Percentiles rank a stretch among this genome's conserved stretches.
These are phyloP conservation scores for Nesidiocoris tenuis DNA, from an alignment of 2,888 invertebrate genomes.

Conservation along the genomic window DNA sequence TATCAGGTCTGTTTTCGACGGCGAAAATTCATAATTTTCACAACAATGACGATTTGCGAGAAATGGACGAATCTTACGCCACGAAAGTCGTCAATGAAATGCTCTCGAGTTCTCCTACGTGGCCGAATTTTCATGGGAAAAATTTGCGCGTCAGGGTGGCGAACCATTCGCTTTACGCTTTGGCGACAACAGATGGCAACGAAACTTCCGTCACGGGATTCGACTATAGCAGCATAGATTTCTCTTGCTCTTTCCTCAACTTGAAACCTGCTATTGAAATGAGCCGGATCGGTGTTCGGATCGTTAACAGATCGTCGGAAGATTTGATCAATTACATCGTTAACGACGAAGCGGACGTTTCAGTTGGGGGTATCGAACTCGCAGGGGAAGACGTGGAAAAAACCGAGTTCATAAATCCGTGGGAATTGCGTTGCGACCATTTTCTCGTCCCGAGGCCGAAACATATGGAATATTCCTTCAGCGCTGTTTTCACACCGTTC, in stretches of 20 bases:
- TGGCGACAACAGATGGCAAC: neutral
- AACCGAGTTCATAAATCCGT: neutral
- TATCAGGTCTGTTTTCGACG: neutral
- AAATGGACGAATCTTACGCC: neutral
- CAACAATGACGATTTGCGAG: neutral
- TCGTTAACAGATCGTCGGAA: neutral
- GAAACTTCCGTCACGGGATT: neutral
- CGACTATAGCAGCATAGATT: neutral
- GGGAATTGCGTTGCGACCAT: conserved; percentile 9
- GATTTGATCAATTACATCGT: neutral
- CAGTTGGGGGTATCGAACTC: conserved; percentile 2
- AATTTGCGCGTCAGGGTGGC: neutral
- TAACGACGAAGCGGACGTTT: conserved; percentile 6
- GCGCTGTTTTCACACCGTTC: conserved; percentile 1
- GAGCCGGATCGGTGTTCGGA: neutral
- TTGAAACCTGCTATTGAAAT: conserved; percentile 6
- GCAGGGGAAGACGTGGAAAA: neutral
- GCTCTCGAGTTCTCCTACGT: neutral
- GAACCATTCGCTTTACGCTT: conserved; percentile 16
- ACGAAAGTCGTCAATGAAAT: neutral
- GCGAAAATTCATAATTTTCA: neutral
- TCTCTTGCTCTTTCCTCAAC: conserved; percentile 1
- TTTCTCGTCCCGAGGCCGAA: conserved; percentile 11
- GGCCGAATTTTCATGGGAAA: conserved; percentile 15
- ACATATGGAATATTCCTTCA: neutral